Evolutionary conservation across 2,797 vertebrate species (phyloP), one percentile per base, ranked within the genome.

Genomic region (Pogoniulus pusillus): DNA sequence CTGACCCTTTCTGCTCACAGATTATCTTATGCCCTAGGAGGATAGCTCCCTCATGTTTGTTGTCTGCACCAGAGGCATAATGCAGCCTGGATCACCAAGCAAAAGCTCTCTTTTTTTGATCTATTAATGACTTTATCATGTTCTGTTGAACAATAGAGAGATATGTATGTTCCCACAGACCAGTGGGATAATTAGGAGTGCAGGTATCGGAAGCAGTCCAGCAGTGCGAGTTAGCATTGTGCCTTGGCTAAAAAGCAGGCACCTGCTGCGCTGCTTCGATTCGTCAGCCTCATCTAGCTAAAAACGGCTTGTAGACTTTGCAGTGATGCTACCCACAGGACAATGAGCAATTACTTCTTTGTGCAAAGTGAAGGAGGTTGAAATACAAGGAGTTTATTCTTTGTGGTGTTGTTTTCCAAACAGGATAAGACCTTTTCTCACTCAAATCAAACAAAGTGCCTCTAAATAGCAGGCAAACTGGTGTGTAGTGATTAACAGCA

Each of bases 61-160:
- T 53, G 16, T 32, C 54, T 37, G 16, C 34, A 41, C n/a, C 41
- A 3, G 35, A 80, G 49, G 5, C 19, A 24, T 39, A 53, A 30
- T 32, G 53, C 58, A 35, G n/a, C 77, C 81, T 82, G 51, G 18
- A 51, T 64, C 26, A 34, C 35, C 11, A 51, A n/a, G 20, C 23
- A 43, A 49, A 55, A n/a, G 20, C 74, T 70, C 26, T 70, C n/a
- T n/a, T n/a, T n/a, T n/a, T 47, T 76, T 16, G n/a, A 12, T 53
- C 80, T 66, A 12, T 65, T 69, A 51, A 79, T 0, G 12, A 26
- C 12, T n/a, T 23, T 12, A 15, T 26, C 13, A 9, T 0, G 0
- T 69, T 79, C 34, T 82, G 1, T n/a, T 86, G 66, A 39, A 58
- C 47, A 43, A 12, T 1, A 22, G 43, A 34, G 34, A 30, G n/a